Percentiles rank a stretch among this genome's conserved stretches.
These are phyloP conservation scores for Pluvianellus socialis DNA, from an alignment of 2,113 vertebrate genomes.

Conservation along the genomic window DNA sequence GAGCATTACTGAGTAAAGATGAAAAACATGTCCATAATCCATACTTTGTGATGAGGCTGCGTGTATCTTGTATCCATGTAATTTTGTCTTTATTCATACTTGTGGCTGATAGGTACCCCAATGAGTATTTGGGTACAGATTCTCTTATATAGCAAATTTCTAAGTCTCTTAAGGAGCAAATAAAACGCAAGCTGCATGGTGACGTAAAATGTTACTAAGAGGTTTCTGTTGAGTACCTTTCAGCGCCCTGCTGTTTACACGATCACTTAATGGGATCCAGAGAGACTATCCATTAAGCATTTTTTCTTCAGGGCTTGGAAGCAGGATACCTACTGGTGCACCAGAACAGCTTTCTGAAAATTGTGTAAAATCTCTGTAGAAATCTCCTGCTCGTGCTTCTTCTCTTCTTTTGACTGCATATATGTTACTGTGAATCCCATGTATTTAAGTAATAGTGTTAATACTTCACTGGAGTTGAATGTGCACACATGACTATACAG, in stretches of 20 bases:
- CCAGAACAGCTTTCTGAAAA: background rate
- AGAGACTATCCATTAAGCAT: background rate
- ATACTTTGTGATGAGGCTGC: background rate
- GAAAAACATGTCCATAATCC: background rate
- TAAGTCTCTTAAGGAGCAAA: background rate
- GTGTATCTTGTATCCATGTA: background rate
- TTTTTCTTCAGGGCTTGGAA: background rate
- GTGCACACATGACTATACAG: accelerated
- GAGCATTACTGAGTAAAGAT: background rate
- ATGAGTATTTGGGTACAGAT: background rate
- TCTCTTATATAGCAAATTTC: background rate
- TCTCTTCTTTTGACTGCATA: background rate
- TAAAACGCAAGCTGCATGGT: background rate
- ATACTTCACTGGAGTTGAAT: background rate
- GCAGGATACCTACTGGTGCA: background rate
- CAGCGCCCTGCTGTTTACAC: background rate
- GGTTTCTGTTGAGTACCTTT: conserved; percentile 17
- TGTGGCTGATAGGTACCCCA: background rate
- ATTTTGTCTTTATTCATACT: background rate
- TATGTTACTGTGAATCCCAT: background rate
- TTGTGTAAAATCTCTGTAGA: background rate
- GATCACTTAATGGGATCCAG: conserved; percentile 14
- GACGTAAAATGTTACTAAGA: background rate
- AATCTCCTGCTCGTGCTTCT: background rate
- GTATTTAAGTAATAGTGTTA: background rate